These are phyloP conservation scores for Muricea muricata DNA, from an alignment of 92 coral and sea anemone species.

Conservation along the genomic window DNA sequence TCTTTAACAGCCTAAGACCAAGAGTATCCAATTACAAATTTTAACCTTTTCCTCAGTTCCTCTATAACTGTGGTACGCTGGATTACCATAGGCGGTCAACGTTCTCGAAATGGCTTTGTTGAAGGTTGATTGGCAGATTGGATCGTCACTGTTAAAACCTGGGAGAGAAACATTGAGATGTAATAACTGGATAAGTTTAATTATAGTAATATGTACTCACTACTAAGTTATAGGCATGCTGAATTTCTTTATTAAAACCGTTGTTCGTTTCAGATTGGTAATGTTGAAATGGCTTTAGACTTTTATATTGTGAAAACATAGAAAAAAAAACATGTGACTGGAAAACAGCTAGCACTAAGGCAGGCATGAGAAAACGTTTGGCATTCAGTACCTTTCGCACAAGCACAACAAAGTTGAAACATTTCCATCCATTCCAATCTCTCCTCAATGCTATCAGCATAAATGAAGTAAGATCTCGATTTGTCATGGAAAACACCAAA, in stretches of 20 bases:
- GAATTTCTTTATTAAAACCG: no score
- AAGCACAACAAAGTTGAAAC: constrained; percentile 74
- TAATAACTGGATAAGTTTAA: neutral
- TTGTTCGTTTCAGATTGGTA: no score
- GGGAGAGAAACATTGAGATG: no score
- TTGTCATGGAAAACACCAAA: constrained; percentile 84
- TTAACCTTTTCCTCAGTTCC: constrained; percentile 97
- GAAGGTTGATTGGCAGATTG: constrained; percentile 81
- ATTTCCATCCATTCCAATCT: constrained; percentile 85
- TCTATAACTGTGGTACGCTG: constrained; percentile 22
- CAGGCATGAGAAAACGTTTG: neutral
- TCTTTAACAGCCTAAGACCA: neutral
- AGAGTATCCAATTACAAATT: neutral
- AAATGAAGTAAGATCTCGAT: constrained; percentile 80
- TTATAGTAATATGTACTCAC: no score
- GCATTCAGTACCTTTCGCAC: constrained; percentile 52
- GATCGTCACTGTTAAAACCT: constrained; percentile 86
- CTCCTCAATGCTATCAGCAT: constrained; percentile 87
- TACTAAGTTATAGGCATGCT: no score
- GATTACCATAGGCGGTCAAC: constrained; percentile 47
- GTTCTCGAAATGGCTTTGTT: constrained; percentile 69
- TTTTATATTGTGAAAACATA: no score
- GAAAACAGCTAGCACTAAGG: no score
- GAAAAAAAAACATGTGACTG: no score
- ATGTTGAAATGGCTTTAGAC: no score